Conservation (phyloP, 1,140 invertebrate species). For the Sesamia nonagrioides region DNA sequence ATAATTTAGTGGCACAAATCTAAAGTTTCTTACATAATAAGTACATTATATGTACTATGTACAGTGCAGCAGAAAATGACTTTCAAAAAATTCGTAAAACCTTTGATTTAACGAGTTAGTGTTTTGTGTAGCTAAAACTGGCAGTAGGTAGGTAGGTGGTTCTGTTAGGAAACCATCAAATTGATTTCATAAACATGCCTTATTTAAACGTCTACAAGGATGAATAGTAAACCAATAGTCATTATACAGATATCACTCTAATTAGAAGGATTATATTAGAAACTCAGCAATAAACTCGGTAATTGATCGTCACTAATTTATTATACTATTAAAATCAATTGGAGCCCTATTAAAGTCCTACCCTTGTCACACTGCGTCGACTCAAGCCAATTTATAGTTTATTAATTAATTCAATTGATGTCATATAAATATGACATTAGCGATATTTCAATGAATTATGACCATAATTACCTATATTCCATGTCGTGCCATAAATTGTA, state of each 20-base stretch:
- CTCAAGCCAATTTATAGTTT: background rate
- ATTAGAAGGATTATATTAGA: slow-evolving; percentile 2
- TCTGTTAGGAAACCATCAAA: background rate
- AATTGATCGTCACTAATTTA: slow-evolving; percentile 18
- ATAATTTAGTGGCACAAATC: no score
- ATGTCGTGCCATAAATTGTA: background rate
- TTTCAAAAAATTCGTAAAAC: no score
- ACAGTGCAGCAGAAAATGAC: no score
- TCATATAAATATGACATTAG: slow-evolving; percentile 26
- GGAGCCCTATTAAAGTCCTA: slow-evolving; percentile 18
- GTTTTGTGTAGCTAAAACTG: background rate
- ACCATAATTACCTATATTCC: slow-evolving; percentile 1
- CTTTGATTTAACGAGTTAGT: background rate
- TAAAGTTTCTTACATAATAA: no score
- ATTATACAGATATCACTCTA: slow-evolving; percentile 3
- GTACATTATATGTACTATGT: no score
- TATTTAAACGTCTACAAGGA: slow-evolving; percentile 5
- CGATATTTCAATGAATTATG: slow-evolving; percentile 14
- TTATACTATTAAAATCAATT: slow-evolving; percentile 32
- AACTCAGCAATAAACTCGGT: slow-evolving; percentile 3
- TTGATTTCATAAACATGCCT: background rate
- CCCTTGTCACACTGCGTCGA: background rate
- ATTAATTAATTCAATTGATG: slow-evolving; percentile 33
- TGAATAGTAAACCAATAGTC: background rate
- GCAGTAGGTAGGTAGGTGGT: background rate